phyloP scores from a whole-genome alignment of 2,888 invertebrate species.

The Vesta saturnalis region DNA sequence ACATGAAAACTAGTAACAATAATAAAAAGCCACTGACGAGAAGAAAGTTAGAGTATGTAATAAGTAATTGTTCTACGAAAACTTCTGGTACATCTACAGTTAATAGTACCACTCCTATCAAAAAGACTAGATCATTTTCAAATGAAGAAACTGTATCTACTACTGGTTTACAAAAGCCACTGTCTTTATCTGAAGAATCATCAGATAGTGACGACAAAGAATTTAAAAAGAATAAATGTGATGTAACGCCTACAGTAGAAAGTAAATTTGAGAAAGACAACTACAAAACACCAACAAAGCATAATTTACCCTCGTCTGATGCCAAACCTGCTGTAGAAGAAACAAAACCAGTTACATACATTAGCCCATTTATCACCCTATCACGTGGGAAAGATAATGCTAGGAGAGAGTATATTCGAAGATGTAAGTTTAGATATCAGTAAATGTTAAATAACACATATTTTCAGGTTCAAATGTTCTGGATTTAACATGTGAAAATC shows the following conservation, averaged over 20 bases:
- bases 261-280: too few relatives aligned
- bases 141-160: too few relatives aligned
- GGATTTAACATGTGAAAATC: not conserved
- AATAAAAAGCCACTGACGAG: not conserved
- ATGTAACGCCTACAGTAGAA: too few relatives aligned
- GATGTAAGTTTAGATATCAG: slow-evolving; percentile 48
- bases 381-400: slow-evolving; percentile 70
- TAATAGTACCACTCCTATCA: too few relatives aligned
- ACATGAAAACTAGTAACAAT: slow-evolving; percentile 42
- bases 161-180: too few relatives aligned
- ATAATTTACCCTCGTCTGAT: too few relatives aligned
- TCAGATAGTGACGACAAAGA: too few relatives aligned
- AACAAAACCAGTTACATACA: slow-evolving; percentile 46
- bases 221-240: too few relatives aligned
- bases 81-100: not conserved
- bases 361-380: slow-evolving; percentile 69
- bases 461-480: not conserved
- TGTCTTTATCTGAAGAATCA: too few relatives aligned
- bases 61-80: not conserved
- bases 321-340: too few relatives aligned
- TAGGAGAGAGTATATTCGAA: slow-evolving; percentile 63
- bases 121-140: too few relatives aligned
- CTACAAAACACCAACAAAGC: too few relatives aligned
- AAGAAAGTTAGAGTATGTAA: slow-evolving; percentile 35
- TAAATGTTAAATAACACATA: not conserved